These are phyloP conservation scores for Myotis findleyi DNA, from an alignment of 2,797 vertebrate genomes.

Conservation along the genomic window DNA sequence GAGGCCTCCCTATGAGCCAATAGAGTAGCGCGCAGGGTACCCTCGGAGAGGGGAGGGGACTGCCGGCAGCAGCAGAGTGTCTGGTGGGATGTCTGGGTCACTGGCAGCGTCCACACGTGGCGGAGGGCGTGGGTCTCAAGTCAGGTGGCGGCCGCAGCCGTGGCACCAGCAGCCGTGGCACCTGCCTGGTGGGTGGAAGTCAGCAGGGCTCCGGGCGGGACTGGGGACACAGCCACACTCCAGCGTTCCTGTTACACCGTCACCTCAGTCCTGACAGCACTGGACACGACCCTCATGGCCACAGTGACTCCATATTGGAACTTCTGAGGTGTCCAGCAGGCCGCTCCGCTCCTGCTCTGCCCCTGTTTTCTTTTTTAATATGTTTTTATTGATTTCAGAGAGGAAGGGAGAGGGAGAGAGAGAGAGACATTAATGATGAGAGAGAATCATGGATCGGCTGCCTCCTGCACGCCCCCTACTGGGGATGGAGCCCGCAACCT, in stretches of 20 bases:
- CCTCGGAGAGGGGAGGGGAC: neutral
- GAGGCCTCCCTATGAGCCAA: too few relatives aligned
- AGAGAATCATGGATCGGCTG: too few relatives aligned
- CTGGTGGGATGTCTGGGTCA: neutral
- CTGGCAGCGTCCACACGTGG: neutral
- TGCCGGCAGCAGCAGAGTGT: neutral
- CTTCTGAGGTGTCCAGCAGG: neutral
- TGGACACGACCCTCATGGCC: neutral
- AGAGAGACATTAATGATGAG: too few relatives aligned
- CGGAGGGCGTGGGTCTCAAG: neutral
- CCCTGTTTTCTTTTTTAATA: rapidly evolving
- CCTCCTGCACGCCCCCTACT: too few relatives aligned
- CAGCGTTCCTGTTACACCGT: neutral
- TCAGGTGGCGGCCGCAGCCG: neutral
- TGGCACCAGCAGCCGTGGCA: neutral
- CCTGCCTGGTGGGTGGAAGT: neutral
- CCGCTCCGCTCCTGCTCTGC: neutral
- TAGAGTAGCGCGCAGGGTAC: rapidly evolving
- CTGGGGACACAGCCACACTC: neutral
- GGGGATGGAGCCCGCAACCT: too few relatives aligned
- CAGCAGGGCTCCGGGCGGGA: rapidly evolving
- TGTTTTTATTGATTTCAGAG: too few relatives aligned
- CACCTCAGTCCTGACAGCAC: neutral
- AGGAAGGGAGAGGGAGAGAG: too few relatives aligned
- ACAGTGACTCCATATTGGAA: neutral